These are phyloP conservation scores for Phenganax stokvisi DNA, from an alignment of 92 coral and sea anemone genomes.

Conservation along the genomic window DNA sequence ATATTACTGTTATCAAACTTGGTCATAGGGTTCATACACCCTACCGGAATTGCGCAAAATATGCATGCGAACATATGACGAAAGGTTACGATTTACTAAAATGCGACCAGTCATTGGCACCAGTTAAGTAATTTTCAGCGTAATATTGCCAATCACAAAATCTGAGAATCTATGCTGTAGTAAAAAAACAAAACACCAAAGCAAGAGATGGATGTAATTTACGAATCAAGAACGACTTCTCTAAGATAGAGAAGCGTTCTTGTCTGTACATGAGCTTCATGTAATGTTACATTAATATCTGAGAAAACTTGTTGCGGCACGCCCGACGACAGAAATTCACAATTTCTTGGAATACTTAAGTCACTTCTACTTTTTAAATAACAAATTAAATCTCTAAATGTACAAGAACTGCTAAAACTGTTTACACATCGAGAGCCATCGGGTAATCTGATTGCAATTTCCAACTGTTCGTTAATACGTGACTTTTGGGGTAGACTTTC, in stretches of 20 bases:
- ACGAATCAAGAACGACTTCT: slow-evolving; percentile 38
- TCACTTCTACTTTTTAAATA: slow-evolving; percentile 53
- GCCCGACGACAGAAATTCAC: slow-evolving; percentile 69
- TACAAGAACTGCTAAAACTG: slow-evolving; percentile 63
- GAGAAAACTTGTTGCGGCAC: slow-evolving; percentile 67
- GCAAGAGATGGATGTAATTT: too few relatives aligned
- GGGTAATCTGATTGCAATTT: slow-evolving; percentile 68
- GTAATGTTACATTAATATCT: slow-evolving; percentile 55
- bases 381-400: slow-evolving; percentile 59
- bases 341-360: slow-evolving; percentile 47
- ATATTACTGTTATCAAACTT: too few relatives aligned
- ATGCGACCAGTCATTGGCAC: too few relatives aligned
- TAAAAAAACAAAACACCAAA: too few relatives aligned
- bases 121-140: too few relatives aligned
- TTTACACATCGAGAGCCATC: slow-evolving; percentile 86
- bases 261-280: slow-evolving; percentile 60
- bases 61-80: too few relatives aligned
- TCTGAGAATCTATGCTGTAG: too few relatives aligned
- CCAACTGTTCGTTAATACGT: slow-evolving; percentile 36
- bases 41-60: too few relatives aligned
- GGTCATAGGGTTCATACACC: too few relatives aligned
- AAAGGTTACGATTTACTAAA: too few relatives aligned
- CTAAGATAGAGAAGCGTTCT: slow-evolving; percentile 76
- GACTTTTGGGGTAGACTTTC: too few relatives aligned
- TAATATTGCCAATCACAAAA: too few relatives aligned